phyloP scores from a whole-genome alignment of 2,888 invertebrate species.

The Tachina fera region DNA sequence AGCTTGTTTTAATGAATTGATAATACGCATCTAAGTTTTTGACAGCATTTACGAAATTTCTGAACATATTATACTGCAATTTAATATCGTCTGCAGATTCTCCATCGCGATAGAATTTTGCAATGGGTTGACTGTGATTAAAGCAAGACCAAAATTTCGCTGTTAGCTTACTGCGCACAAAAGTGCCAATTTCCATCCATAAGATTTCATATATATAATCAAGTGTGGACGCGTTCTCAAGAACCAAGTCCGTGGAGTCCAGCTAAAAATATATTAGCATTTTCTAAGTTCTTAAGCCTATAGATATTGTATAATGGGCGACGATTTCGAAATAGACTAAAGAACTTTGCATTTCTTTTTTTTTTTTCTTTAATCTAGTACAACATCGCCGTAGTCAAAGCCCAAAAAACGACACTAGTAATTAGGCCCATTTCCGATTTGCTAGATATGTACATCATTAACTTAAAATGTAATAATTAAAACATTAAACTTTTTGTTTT shows the following conservation, averaged over 20 bases:
- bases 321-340: no score
- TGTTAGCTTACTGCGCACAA: conserved; percentile 77
- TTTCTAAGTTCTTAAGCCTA: no score
- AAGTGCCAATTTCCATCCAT: conserved; percentile 77
- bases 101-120: conserved; percentile 45
- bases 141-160: conserved; percentile 82
- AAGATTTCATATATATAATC: conserved; percentile 77
- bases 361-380: no score
- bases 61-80: conserved; percentile 74
- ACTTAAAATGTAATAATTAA: no score
- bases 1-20: conserved; percentile 74
- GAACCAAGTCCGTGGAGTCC: conserved; percentile 54
- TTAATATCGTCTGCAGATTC: conserved; percentile 67
- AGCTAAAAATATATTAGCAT: not conserved
- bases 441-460: no score
- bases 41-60: conserved; percentile 79
- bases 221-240: conserved; percentile 70
- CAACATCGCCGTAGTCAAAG: no score
- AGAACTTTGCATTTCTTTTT: no score
- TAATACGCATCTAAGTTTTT: conserved; percentile 78
- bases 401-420: no score
- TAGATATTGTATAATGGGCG: no score
- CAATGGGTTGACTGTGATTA: conserved; percentile 39
- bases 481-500: no score
- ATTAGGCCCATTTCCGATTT: no score